These are phyloP conservation scores for Sialis lutaria DNA, from an alignment of 2,888 invertebrate genomes.

Conservation along the genomic window DNA sequence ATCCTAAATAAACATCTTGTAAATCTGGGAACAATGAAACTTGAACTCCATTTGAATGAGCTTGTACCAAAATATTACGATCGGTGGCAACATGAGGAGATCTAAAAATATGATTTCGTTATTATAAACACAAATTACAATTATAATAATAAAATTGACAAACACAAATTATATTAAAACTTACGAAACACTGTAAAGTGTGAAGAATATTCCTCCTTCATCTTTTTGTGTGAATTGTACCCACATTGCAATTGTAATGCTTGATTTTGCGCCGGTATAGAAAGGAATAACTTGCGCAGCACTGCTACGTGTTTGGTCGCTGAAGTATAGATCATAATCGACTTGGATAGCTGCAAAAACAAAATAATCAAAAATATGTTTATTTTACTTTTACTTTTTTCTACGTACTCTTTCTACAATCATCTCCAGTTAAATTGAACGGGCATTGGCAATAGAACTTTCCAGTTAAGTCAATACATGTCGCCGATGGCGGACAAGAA, in stretches of 20 bases:
- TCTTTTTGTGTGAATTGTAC: conserved; percentile 85
- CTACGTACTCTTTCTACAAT: conserved; percentile 79
- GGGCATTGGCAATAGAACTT: conserved; percentile 93
- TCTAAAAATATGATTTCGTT: conserved; percentile 25
- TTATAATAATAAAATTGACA: conserved; percentile 2
- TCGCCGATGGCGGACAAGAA: conserved; percentile 85
- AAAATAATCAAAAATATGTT: conserved; percentile 4
- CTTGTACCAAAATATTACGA: conserved; percentile 71
- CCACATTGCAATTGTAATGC: conserved; percentile 88
- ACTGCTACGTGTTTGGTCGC: conserved; percentile 75
- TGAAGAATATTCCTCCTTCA: conserved; percentile 86
- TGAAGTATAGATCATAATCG: conserved; percentile 94
- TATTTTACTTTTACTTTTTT: neutral
- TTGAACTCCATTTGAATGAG: conserved; percentile 84
- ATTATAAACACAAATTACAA: neutral
- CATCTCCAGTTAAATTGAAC: conserved; percentile 89
- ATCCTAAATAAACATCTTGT: conserved; percentile 78
- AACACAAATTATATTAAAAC: conserved; percentile 10
- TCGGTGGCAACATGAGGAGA: conserved; percentile 62
- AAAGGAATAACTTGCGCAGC: conserved; percentile 90
- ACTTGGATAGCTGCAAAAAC: conserved; percentile 73
- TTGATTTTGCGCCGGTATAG: conserved; percentile 54
- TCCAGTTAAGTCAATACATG: conserved; percentile 79
- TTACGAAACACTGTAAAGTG: conserved; percentile 76
- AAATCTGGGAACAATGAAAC: conserved; percentile 76